These are phyloP conservation scores for Edolisoma coerulescens DNA, from an alignment of 2,113 vertebrate genomes.

Conservation along the genomic window DNA sequence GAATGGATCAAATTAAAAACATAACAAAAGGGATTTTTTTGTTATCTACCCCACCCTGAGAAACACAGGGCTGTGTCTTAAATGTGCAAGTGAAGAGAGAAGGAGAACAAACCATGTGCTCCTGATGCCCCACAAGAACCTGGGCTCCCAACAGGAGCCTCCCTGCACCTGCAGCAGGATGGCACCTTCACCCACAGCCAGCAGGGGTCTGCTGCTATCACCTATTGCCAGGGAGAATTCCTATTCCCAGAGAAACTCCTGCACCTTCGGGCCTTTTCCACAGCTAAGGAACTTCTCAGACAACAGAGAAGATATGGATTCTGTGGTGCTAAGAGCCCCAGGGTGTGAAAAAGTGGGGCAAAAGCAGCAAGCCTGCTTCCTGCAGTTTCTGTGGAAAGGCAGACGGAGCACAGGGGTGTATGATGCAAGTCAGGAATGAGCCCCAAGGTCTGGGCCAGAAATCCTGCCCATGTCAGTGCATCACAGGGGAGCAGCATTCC, in stretches of 20 bases:
- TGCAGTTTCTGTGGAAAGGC: background rate
- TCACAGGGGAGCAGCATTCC: background rate
- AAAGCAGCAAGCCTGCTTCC: background rate
- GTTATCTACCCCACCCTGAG: background rate
- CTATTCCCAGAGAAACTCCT: background rate
- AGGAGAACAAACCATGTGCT: background rate
- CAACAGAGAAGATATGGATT: background rate
- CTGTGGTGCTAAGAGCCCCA: background rate
- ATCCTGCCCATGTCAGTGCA: background rate
- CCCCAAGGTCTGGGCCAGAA: background rate
- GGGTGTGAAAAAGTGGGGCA: background rate
- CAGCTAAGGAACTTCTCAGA: background rate
- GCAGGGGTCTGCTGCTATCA: background rate
- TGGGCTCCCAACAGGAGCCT: no score
- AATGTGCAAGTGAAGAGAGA: background rate
- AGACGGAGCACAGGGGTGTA: background rate
- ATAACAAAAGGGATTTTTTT: background rate
- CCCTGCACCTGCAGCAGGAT: background rate
- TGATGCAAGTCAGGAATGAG: background rate
- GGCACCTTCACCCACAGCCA: background rate
- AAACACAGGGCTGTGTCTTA: background rate
- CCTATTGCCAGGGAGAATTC: background rate
- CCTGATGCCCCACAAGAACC: background rate
- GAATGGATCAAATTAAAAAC: background rate
- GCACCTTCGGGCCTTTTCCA: background rate